phyloP scores from a whole-genome alignment of 2,888 invertebrate species.

The Chironomus tentans region DNA sequence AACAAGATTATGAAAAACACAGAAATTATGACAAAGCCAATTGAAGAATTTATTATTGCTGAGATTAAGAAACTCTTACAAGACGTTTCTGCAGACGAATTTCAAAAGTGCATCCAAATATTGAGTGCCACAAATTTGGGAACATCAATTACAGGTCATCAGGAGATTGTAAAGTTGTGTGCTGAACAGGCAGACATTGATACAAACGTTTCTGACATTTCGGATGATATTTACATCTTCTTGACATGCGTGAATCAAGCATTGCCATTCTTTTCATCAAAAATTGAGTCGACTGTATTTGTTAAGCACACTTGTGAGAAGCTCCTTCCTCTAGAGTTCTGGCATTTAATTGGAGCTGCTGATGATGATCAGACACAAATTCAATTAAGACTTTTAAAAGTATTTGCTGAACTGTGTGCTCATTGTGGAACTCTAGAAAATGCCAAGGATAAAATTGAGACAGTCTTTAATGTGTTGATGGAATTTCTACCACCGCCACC shows the following conservation, averaged over 20 bases:
- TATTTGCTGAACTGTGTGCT: conserved; percentile 76
- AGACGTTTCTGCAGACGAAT: conserved; percentile 88
- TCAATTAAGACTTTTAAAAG: conserved; percentile 71
- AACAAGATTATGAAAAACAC: conserved; percentile 59
- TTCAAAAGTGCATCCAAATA: conserved; percentile 79
- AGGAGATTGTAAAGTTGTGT: conserved; percentile 76
- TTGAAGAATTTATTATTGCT: conserved; percentile 72
- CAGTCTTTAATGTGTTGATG: conserved; percentile 67
- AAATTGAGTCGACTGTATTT: conserved; percentile 77
- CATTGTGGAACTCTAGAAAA: conserved; percentile 69
- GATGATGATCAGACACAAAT: conserved; percentile 53
- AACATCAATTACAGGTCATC: conserved; percentile 73
- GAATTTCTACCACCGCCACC: conserved; percentile 85
- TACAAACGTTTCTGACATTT: conserved; percentile 40
- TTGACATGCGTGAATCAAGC: conserved; percentile 80
- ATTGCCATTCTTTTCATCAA: conserved; percentile 74
- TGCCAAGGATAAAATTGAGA: conserved; percentile 61
- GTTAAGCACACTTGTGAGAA: conserved; percentile 76
- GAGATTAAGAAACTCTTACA: conserved; percentile 74
- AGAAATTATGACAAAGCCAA: conserved; percentile 31
- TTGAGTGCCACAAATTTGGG: conserved; percentile 72
- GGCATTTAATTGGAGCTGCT: conserved; percentile 53
- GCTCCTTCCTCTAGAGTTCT: conserved; percentile 62
- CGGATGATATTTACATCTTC: conserved; percentile 67
- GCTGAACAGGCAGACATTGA: conserved; percentile 74